Evolutionary conservation across 2,113 vertebrate species (phyloP).

Genomic region (Zosterops hypoxanthus): DNA sequence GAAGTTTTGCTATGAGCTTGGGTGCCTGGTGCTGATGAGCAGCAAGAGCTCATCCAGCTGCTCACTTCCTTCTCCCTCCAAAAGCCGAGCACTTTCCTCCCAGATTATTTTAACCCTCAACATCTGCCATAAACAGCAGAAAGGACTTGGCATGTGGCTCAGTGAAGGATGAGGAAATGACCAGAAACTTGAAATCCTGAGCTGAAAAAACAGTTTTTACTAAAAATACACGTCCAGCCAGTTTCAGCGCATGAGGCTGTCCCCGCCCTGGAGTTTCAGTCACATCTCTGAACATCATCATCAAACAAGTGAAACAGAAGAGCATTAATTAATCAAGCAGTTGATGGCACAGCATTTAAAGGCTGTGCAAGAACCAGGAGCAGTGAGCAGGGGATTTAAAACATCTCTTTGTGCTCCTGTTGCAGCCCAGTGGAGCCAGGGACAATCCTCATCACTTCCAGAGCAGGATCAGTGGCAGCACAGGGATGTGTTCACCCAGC

Average conservation of each 20-base stretch:
- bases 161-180: neutral
- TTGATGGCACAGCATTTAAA: neutral
- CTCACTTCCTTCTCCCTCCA: neutral
- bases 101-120: neutral
- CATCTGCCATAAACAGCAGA: neutral
- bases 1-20: neutral
- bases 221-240: neutral
- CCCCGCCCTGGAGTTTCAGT: neutral
- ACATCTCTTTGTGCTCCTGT: neutral
- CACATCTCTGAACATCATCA: neutral
- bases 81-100: neutral
- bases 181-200: neutral
- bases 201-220: neutral
- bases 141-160: neutral
- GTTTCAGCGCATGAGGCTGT: neutral
- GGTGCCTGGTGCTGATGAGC: neutral
- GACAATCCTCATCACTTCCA: neutral
- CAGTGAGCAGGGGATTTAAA: neutral
- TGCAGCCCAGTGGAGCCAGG: neutral
- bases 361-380: neutral
- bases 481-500: neutral
- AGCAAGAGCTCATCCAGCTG: neutral
- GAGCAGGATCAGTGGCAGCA: neutral
- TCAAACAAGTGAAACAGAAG: constrained; percentile 25
- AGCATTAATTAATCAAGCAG: constrained; percentile 30